phyloP scores from a whole-genome alignment of 2,888 invertebrate species.

The Torymus tubicola region DNA sequence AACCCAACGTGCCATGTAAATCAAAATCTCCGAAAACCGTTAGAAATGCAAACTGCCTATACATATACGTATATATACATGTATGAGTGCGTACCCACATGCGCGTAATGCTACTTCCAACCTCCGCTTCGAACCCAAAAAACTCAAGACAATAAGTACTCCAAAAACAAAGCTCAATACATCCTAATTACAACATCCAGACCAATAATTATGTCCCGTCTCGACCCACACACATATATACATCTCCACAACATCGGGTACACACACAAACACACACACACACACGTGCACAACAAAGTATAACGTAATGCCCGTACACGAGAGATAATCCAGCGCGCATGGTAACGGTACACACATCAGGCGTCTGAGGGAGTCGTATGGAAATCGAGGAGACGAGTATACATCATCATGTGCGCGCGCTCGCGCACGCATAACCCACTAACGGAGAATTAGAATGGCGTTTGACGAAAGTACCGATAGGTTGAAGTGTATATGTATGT shows the following conservation, averaged over 20 bases:
- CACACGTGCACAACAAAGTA: too few relatives aligned
- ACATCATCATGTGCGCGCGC: not conserved
- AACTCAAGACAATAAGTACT: not conserved
- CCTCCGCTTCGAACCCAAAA: not conserved
- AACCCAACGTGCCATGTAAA: slow-evolving; percentile 5
- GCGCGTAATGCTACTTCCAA: too few relatives aligned
- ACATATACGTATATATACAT: too few relatives aligned
- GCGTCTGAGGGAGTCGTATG: not conserved
- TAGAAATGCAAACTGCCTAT: slow-evolving; percentile 25
- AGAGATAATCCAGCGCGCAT: too few relatives aligned
- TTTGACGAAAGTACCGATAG: slow-evolving; percentile 35
- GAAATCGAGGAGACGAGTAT: slow-evolving; percentile 26
- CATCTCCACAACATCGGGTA: too few relatives aligned
- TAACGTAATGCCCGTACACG: too few relatives aligned
- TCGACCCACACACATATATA: not conserved
- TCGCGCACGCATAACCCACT: slow-evolving; percentile 14
- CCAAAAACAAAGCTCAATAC: not conserved
- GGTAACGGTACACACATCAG: too few relatives aligned
- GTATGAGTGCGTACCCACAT: too few relatives aligned
- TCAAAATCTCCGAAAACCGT: slow-evolving; percentile 9
- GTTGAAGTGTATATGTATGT: too few relatives aligned
- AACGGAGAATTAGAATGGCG: slow-evolving; percentile 44
- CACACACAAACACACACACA: too few relatives aligned
- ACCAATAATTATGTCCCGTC: slow-evolving; percentile 6
- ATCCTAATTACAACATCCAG: slow-evolving; percentile 1